phyloP scores from a whole-genome alignment of 2,888 invertebrate species.

The Cepaea hortensis region DNA sequence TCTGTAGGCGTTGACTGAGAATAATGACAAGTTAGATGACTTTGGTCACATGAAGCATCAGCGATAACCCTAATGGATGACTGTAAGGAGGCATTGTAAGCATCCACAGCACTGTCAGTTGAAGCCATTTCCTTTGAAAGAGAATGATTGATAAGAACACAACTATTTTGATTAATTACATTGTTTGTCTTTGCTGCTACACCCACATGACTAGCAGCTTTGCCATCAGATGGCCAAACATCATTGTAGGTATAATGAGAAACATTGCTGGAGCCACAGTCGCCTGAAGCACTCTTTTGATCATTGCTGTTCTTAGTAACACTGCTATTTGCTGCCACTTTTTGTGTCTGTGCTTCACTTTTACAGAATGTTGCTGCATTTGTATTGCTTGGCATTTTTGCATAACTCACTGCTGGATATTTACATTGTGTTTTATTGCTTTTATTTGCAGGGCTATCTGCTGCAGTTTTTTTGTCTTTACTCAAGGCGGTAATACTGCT shows the following conservation, averaged over 20 bases:
- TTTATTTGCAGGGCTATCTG: neutral
- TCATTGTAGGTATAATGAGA: neutral
- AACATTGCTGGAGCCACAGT: neutral
- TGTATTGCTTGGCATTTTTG: constrained; percentile 23
- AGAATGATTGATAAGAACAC: neutral
- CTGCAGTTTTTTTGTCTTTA: neutral
- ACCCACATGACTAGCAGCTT: neutral
- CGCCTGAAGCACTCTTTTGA: neutral
- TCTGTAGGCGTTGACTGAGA: neutral
- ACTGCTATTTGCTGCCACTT: neutral
- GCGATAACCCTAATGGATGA: neutral
- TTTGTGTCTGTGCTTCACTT: neutral
- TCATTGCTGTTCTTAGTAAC: neutral
- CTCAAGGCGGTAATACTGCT: neutral
- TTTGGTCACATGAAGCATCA: neutral
- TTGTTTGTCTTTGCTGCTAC: neutral
- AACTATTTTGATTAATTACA: neutral
- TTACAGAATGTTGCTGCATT: neutral
- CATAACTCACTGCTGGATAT: neutral
- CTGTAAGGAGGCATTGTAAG: neutral
- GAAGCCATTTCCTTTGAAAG: neutral
- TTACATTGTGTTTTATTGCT: neutral
- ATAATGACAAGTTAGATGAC: neutral
- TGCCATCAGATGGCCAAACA: neutral
- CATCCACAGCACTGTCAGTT: neutral